Conservation (phyloP, 2,888 invertebrate genomes). For the Catocala sponsa region DNA sequence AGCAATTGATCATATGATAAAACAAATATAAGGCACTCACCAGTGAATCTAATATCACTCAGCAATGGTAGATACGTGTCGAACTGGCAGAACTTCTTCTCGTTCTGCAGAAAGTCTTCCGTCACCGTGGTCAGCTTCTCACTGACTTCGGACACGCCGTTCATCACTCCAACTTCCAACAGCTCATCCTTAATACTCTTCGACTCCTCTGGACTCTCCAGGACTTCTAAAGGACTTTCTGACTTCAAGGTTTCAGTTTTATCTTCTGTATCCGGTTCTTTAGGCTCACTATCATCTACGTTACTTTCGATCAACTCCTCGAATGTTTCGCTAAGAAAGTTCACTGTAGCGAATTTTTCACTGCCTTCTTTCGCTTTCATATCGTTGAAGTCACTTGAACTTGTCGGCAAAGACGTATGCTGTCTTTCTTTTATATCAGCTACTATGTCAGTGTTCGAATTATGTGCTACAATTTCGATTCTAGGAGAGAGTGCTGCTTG, state of each 20-base stretch:
- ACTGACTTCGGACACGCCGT: slow-evolving; percentile 55
- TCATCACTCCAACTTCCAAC: slow-evolving; percentile 43
- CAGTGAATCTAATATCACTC: slow-evolving; percentile 83
- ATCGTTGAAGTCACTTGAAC: slow-evolving; percentile 26
- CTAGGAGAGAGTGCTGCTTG: slow-evolving; percentile 34
- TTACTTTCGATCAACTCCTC: slow-evolving; percentile 83
- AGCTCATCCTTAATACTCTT: slow-evolving; percentile 43
- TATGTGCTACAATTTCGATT: slow-evolving; percentile 32
- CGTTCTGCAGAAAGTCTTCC: slow-evolving; percentile 81
- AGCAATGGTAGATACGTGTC: slow-evolving; percentile 75
- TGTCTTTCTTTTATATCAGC: slow-evolving; percentile 30
- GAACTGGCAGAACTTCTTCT: slow-evolving; percentile 81
- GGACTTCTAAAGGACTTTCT: slow-evolving; percentile 42
- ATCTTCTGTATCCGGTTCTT: slow-evolving; percentile 60
- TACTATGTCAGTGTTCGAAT: slow-evolving; percentile 18
- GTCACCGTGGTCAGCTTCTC: slow-evolving; percentile 68
- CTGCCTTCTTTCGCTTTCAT: slow-evolving; percentile 68
- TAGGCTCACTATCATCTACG: slow-evolving; percentile 76
- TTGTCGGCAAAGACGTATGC: slow-evolving; percentile 43
- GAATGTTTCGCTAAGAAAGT: slow-evolving; percentile 77
- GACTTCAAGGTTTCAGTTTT: slow-evolving; percentile 33
- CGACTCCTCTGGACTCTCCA: slow-evolving; percentile 42
- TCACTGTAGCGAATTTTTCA: slow-evolving; percentile 77
- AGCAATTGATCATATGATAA: no score
- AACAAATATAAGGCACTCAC: slow-evolving; percentile 57